These are phyloP conservation scores for Drosophila macrothrix DNA, from an alignment of 2,888 invertebrate species.

Conservation along the genomic window DNA sequence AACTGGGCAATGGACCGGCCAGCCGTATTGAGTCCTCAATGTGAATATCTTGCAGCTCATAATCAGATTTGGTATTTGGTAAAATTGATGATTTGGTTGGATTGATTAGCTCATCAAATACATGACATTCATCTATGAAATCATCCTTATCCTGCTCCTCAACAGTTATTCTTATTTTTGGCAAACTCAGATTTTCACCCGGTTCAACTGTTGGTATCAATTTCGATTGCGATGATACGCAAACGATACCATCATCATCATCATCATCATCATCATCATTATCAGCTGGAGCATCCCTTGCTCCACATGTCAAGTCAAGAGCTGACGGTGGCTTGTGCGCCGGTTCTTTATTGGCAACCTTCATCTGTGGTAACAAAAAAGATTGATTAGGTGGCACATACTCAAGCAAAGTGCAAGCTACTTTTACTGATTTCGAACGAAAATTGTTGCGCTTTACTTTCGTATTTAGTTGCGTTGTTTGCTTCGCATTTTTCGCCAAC, in stretches of 20 bases:
- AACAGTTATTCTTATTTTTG: not conserved
- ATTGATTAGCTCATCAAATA: not conserved
- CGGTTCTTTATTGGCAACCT: not conserved
- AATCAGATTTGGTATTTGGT: not conserved
- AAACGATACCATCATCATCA: not conserved
- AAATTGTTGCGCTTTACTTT: not conserved
- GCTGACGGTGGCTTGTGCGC: constrained; percentile 12
- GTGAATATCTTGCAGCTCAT: constrained; percentile 3
- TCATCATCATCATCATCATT: not conserved
- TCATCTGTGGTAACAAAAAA: constrained; percentile 49
- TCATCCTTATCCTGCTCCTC: not conserved
- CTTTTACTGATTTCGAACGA: constrained; percentile 24
- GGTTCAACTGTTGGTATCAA: not conserved
- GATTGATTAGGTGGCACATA: constrained; percentile 38
- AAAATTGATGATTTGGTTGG: not conserved
- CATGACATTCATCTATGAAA: not conserved
- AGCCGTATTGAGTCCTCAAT: constrained; percentile 12
- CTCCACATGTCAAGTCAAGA: constrained; percentile 22
- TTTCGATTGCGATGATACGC: not conserved
- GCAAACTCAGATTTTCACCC: constrained; percentile 1
- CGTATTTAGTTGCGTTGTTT: not conserved
- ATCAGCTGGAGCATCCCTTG: not conserved
- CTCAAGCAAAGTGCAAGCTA: constrained; percentile 31
- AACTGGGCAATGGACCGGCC: not conserved
- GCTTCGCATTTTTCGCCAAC: not conserved